phyloP scores from a whole-genome alignment of 2,888 invertebrate genomes.

The Caradrina kadenii region DNA sequence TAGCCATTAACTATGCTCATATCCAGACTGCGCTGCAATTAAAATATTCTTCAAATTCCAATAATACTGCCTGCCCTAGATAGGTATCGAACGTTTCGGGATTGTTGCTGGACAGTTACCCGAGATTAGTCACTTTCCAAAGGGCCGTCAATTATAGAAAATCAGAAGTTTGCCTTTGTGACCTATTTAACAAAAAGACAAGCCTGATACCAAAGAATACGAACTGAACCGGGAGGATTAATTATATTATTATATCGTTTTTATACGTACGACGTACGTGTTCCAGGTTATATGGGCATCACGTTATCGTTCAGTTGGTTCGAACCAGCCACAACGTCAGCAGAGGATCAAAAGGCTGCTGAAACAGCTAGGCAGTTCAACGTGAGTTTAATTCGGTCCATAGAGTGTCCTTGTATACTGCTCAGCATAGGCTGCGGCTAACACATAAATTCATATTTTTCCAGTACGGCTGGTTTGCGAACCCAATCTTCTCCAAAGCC shows the following conservation, averaged over 20 bases:
- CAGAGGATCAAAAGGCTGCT: conserved; percentile 83
- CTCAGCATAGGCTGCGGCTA: background rate
- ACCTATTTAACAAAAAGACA: no score
- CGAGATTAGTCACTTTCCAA: no score
- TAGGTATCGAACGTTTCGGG: no score
- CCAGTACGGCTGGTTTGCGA: conserved; percentile 92
- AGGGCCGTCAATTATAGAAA: background rate
- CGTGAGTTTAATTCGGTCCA: conserved; percentile 65
- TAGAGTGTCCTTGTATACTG: no score
- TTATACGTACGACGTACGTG: no score
- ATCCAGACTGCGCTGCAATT: no score
- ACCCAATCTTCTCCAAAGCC: conserved; percentile 91
- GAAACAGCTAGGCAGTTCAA: conserved; percentile 84
- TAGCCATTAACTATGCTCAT: no score
- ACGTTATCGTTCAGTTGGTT: conserved; percentile 84
- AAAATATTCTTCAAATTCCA: no score
- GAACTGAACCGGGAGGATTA: no score
- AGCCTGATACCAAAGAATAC: no score
- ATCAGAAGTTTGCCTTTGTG: background rate
- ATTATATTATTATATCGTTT: background rate
- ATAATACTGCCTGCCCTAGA: no score
- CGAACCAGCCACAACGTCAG: conserved; percentile 82
- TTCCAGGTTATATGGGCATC: conserved; percentile 79
- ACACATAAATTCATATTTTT: conserved; percentile 35
- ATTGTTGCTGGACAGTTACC: no score